Conservation (phyloP, 2,797 vertebrate genomes). For the Myiotriccus ornatus region DNA sequence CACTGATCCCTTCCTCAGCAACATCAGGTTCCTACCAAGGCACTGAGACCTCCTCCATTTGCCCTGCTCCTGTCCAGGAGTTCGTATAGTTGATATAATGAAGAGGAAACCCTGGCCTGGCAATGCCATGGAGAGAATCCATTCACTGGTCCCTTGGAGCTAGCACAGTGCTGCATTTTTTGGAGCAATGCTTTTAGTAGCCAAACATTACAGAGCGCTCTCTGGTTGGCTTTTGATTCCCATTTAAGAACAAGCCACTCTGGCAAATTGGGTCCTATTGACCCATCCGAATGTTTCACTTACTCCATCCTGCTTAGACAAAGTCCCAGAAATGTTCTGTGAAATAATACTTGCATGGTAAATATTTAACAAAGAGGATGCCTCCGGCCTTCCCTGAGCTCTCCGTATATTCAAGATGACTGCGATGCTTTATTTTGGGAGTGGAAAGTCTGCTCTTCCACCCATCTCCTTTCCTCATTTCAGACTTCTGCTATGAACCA, state of each 20-base stretch:
- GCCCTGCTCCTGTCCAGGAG: neutral
- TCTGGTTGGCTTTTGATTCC: neutral
- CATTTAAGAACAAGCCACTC: constrained; percentile 19
- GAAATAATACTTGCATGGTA: constrained; percentile 3
- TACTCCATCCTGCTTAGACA: neutral
- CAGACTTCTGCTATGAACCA: neutral
- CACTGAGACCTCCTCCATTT: neutral
- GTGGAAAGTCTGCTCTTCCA: neutral
- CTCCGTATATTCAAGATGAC: neutral
- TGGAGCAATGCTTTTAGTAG: constrained; percentile 34
- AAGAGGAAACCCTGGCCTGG: neutral
- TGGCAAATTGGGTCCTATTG: constrained; percentile 18
- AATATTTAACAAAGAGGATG: constrained; percentile 60
- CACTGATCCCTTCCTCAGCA: neutral
- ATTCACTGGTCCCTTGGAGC: neutral
- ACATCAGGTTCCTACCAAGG: fast-evolving
- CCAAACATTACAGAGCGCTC: constrained; percentile 1
- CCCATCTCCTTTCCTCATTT: neutral
- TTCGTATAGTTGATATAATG: fast-evolving
- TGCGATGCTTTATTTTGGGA: neutral
- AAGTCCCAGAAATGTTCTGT: constrained; percentile 22
- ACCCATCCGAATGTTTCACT: neutral
- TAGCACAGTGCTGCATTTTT: neutral
- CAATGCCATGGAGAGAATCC: neutral
- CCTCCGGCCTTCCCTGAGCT: neutral